Conservation (phyloP, 1,140 invertebrate species). For the Parapsyche elsis region DNA sequence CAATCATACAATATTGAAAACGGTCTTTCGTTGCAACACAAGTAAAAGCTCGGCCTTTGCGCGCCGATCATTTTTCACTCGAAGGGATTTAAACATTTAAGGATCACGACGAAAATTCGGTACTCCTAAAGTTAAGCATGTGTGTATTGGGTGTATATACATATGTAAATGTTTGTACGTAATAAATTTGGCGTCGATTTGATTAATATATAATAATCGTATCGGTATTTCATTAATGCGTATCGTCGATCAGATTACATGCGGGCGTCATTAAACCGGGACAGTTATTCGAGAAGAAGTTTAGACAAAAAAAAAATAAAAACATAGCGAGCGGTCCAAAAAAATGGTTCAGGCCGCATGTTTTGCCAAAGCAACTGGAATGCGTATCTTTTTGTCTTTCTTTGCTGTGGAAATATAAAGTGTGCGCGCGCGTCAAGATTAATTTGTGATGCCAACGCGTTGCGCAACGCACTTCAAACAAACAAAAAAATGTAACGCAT, state of each 20-base stretch:
- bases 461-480: not conserved
- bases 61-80: conserved; percentile 50
- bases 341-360: not conserved
- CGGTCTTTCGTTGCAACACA: conserved; percentile 18
- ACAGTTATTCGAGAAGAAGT: conserved; percentile 10
- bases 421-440: not conserved
- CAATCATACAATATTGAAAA: conserved; percentile 38
- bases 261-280: conserved; percentile 7
- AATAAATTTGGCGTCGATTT: not conserved
- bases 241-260: conserved; percentile 8
- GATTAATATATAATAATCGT: not conserved
- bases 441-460: not conserved
- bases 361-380: not conserved
- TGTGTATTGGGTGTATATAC: not conserved
- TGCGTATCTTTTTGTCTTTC: not conserved
- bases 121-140: too few relatives aligned
- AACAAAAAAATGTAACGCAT: not conserved
- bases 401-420: not conserved
- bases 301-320: not conserved
- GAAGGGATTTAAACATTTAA: not conserved
- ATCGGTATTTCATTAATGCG: conserved; percentile 12
- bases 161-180: not conserved
- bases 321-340: not conserved
- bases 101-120: not conserved
- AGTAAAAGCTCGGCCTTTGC: conserved; percentile 33